These are phyloP conservation scores for Cottoperca gobio DNA, from an alignment of 2,797 vertebrate species.

Conservation along the genomic window DNA sequence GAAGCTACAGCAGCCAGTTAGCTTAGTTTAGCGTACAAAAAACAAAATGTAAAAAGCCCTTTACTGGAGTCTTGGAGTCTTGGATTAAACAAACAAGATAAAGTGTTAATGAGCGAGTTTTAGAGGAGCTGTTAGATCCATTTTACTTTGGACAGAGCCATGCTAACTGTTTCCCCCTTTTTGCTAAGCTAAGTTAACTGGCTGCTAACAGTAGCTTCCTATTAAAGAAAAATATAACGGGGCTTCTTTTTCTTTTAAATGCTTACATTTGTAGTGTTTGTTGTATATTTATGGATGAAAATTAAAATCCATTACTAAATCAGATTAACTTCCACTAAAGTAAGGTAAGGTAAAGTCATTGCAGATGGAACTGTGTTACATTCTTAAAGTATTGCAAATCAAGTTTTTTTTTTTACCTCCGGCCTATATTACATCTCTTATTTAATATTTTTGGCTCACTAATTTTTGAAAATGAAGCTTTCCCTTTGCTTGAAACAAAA, in stretches of 20 bases:
- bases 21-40: neutral
- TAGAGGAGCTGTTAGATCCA: neutral
- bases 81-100: neutral
- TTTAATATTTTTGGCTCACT: neutral
- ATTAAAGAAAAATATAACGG: neutral
- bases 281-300: neutral
- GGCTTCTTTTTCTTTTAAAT: neutral
- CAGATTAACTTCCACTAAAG: neutral
- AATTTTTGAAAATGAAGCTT: constrained; percentile 15
- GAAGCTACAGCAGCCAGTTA: neutral
- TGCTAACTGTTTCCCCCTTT: too few relatives aligned
- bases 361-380: neutral
- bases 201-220: neutral
- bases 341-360: neutral
- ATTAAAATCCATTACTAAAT: neutral
- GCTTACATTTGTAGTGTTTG: neutral
- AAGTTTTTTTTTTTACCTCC: neutral
- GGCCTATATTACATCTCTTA: neutral
- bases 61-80: neutral
- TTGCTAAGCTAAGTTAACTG: too few relatives aligned
- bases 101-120: neutral
- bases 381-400: neutral
- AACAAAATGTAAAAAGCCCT: too few relatives aligned
- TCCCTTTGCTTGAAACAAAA: constrained; percentile 4
- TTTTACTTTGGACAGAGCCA: too few relatives aligned